phyloP scores from a whole-genome alignment of 35 echinoderm and acorn worm species.

The Patiria miniata region DNA sequence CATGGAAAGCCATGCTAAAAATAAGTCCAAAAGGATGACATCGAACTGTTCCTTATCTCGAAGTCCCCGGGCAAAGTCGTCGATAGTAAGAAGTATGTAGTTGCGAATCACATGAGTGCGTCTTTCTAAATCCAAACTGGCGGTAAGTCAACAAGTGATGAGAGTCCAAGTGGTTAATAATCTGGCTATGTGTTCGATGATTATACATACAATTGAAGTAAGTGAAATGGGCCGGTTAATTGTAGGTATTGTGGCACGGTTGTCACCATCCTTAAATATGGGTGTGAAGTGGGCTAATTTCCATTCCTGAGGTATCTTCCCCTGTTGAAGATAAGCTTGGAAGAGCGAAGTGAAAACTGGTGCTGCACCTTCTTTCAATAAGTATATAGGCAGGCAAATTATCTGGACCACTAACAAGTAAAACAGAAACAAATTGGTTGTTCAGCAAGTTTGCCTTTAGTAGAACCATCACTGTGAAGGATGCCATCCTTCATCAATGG shows the following conservation, averaged over 20 bases:
- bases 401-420: neutral
- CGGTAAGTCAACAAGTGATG: neutral
- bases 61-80: no score
- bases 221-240: slow-evolving; percentile 37
- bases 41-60: no score
- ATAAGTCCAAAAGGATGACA: no score
- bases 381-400: slow-evolving; percentile 16
- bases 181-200: neutral
- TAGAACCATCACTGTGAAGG: neutral
- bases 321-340: neutral
- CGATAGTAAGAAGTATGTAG: no score
- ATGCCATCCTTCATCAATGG: neutral
- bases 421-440: neutral
- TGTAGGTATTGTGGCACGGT: neutral
- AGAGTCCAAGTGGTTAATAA: neutral
- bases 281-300: slow-evolving; percentile 17
- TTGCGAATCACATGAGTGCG: no score
- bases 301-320: no score
- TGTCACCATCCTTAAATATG: slow-evolving; percentile 29
- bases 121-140: neutral
- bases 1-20: no score
- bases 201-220: slow-evolving; percentile 20
- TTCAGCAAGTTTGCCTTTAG: neutral
- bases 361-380: neutral
- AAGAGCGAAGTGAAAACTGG: neutral